Conservation (phyloP, 2,797 vertebrate genomes). For the Emys orbicularis region DNA sequence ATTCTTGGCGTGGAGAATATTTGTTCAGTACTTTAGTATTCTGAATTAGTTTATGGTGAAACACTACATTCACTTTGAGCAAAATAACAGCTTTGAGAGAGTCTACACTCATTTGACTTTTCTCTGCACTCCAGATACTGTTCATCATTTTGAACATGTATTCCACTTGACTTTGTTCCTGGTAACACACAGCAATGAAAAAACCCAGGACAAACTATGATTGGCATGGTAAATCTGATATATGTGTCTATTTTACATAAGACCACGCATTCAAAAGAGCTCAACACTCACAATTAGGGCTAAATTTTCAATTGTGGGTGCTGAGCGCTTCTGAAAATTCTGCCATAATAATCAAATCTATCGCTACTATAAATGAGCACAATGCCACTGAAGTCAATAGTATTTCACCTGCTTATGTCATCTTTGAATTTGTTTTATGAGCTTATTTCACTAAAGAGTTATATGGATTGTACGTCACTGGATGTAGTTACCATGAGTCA, state of each 20-base stretch:
- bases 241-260: neutral
- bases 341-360: neutral
- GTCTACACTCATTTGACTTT: neutral
- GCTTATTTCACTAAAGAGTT: neutral
- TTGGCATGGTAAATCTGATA: neutral
- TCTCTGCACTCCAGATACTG: neutral
- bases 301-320: neutral
- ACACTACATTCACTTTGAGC: neutral
- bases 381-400: neutral
- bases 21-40: neutral
- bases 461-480: neutral
- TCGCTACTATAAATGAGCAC: fast-evolving
- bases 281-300: neutral
- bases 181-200: neutral
- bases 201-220: neutral
- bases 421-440: neutral
- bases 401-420: neutral
- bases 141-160: neutral
- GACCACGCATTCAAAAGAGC: neutral
- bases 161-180: neutral
- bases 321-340: neutral
- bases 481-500: neutral
- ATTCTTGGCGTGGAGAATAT: neutral
- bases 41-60: neutral
- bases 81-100: neutral